These are phyloP conservation scores for Toxotes jaculatrix DNA, from an alignment of 2,113 vertebrate species.

Conservation along the genomic window DNA sequence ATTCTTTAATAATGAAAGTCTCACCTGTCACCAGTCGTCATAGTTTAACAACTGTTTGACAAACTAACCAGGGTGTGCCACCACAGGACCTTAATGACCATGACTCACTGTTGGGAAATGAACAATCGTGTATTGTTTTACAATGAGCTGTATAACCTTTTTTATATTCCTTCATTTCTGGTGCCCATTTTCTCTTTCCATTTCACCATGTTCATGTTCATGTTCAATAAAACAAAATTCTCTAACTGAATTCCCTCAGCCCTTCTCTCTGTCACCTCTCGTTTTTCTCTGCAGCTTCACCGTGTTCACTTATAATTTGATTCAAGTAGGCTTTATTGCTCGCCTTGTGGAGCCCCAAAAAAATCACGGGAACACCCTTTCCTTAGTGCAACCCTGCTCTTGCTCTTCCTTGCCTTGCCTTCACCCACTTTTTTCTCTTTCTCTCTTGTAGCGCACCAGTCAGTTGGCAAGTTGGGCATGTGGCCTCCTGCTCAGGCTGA, in stretches of 20 bases:
- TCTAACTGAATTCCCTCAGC: not conserved
- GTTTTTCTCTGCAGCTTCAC: not conserved
- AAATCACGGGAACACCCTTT: conserved; percentile 26
- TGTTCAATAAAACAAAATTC: conserved; percentile 14
- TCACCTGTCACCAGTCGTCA: not conserved
- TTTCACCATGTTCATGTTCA: not conserved
- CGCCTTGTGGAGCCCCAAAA: conserved; percentile 7
- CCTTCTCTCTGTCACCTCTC: conserved; percentile 1
- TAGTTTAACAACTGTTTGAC: conserved; percentile 14
- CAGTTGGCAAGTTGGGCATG: conserved; percentile 81
- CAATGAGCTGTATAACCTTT: conserved; percentile 10
- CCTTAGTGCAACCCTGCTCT: not conserved
- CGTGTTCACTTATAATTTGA: conserved; percentile 32
- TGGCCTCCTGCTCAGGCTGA: conserved; percentile 83
- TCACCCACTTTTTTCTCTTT: conserved; percentile 6
- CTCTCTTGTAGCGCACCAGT: conserved; percentile 80
- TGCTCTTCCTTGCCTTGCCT: not conserved
- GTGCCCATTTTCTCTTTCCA: not conserved
- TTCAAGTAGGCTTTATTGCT: conserved; percentile 30
- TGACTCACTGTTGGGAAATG: conserved; percentile 38
- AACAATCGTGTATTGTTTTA: conserved; percentile 8
- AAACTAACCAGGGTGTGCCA: conserved; percentile 47
- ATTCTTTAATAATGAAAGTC: not conserved
- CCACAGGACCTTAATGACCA: not conserved
- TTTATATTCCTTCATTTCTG: not conserved